Evolutionary conservation across 2,888 invertebrate species (phyloP).

Genomic region (Podabrus alpinus): DNA sequence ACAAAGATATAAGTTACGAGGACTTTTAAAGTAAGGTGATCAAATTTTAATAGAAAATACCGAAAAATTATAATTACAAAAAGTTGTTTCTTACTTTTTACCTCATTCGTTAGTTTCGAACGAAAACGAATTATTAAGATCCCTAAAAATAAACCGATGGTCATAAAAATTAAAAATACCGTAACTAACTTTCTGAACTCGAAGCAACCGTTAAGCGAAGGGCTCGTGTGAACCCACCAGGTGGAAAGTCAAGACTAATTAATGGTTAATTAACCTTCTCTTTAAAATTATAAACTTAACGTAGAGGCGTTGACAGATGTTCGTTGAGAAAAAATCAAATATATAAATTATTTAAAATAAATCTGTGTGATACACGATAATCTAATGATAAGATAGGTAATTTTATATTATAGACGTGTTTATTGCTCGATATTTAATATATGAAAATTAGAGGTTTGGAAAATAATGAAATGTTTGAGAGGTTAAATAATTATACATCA

Average conservation of each 20-base stretch:
- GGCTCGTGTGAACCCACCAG: constrained; percentile 23
- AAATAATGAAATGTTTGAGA: not conserved
- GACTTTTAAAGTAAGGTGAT: too few species aligned
- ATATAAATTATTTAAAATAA: not conserved
- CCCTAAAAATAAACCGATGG: constrained; percentile 3
- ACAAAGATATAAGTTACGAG: too few species aligned
- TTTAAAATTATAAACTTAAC: not conserved
- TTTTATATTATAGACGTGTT: not conserved
- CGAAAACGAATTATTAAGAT: not conserved
- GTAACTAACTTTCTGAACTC: not conserved
- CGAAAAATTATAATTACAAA: not conserved
- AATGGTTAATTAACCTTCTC: constrained; percentile 26
- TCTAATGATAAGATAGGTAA: not conserved
- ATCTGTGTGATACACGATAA: not conserved
- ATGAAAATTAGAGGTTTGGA: not conserved
- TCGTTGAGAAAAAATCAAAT: not conserved
- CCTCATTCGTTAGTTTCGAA: not conserved
- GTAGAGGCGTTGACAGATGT: not conserved
- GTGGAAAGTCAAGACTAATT: constrained; percentile 28
- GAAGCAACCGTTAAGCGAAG: constrained; percentile 4
- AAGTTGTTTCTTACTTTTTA: not conserved
- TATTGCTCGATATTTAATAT: not conserved
- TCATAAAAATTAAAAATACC: not conserved
- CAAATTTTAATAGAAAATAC: not conserved
- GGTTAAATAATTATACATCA: not conserved